Conservation (phyloP, 2,888 invertebrate genomes). For the Eristalis pertinax region DNA sequence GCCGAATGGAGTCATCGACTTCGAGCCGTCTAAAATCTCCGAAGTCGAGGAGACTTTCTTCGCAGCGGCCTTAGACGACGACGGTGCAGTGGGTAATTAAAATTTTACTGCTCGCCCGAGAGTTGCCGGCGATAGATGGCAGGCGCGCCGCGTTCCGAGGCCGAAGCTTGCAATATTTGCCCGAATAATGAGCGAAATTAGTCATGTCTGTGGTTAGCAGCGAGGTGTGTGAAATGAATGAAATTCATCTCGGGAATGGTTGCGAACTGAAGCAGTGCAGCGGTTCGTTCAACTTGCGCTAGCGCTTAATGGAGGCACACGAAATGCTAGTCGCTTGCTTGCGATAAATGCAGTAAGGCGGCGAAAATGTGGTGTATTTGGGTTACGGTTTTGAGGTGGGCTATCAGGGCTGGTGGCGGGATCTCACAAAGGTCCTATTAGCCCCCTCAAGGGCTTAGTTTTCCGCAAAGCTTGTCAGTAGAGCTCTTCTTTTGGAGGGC, state of each 20-base stretch:
- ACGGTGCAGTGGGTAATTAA: conserved; percentile 45
- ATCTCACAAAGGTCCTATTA: too few species aligned
- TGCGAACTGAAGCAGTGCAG: neutral
- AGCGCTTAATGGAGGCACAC: neutral
- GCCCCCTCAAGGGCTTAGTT: too few species aligned
- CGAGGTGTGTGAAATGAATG: conserved; percentile 14
- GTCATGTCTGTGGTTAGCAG: conserved; percentile 22
- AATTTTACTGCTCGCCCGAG: conserved; percentile 29
- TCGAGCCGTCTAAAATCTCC: conserved; percentile 23
- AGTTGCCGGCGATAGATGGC: neutral
- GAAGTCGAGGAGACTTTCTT: conserved; percentile 23
- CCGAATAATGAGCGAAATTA: conserved; percentile 31
- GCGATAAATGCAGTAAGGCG: neutral
- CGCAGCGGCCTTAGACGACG: conserved; percentile 20
- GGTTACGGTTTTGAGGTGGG: too few species aligned
- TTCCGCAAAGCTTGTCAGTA: too few species aligned
- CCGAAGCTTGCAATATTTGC: conserved; percentile 27
- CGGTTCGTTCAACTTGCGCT: conserved; percentile 25
- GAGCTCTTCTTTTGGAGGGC: too few species aligned
- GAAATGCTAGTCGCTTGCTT: neutral
- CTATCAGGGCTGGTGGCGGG: too few species aligned
- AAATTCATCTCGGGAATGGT: conserved; percentile 12
- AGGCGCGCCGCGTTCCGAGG: conserved; percentile 18
- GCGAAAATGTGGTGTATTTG: too few species aligned
- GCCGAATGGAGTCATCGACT: conserved; percentile 51